Percentiles rank a stretch among this genome's conserved stretches.
Conservation (phyloP, 2,797 vertebrate species). For the Avahi laniger region DNA sequence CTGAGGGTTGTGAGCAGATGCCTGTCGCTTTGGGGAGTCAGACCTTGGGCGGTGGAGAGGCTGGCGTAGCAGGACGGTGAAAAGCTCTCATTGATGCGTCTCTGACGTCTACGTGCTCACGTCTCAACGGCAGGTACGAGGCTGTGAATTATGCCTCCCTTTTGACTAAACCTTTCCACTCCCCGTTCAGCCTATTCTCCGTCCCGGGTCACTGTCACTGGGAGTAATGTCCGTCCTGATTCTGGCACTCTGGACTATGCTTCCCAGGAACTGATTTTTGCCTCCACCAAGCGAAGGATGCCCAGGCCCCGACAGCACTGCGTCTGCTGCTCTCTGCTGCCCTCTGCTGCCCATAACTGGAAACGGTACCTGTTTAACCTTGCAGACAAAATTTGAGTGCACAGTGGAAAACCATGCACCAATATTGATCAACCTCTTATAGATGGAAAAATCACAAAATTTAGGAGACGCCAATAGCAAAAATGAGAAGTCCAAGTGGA, state of each 20-base stretch:
- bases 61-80: too few relatives aligned
- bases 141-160: background rate
- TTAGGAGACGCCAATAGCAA: background rate
- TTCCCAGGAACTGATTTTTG: background rate
- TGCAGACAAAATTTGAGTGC: background rate
- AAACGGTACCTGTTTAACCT: background rate
- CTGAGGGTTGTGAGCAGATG: background rate
- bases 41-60: background rate
- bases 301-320: background rate
- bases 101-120: background rate
- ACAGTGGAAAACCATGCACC: background rate
- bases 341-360: conserved; percentile 3
- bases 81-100: background rate
- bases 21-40: background rate
- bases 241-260: background rate
- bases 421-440: background rate
- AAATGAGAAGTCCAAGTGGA: background rate
- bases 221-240: background rate
- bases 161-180: background rate
- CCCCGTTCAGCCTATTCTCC: background rate
- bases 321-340: background rate
- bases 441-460: background rate
- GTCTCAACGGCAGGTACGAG: background rate
- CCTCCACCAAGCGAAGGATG: background rate
- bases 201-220: background rate